Percentiles rank a stretch among this genome's conserved stretches.
Evolutionary conservation across 2,113 vertebrate genomes (phyloP).

Genomic region (Rhombomys opimus): DNA sequence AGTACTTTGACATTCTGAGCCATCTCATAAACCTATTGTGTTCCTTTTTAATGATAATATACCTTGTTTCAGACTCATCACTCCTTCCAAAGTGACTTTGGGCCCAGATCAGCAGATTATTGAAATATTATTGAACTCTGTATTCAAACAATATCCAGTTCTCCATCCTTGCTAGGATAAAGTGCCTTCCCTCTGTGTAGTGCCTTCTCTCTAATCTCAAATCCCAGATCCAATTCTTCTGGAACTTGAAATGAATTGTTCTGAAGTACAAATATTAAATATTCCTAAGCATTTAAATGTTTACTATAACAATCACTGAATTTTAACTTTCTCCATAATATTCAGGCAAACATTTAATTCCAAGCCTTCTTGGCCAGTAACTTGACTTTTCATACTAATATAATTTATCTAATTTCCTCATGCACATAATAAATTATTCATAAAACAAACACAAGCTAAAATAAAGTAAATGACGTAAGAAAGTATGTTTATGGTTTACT

Average conservation of each 20-base stretch:
- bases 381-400: not conserved
- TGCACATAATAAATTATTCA: constrained; percentile 66
- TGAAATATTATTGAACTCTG: not conserved
- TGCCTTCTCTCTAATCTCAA: not conserved
- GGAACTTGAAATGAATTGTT: not conserved
- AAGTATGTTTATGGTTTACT: constrained; percentile 16
- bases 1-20: not conserved
- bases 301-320: not conserved
- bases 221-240: not conserved
- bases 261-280: not conserved
- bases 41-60: too few species aligned
- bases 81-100: not conserved
- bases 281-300: not conserved
- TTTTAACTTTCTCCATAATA: not conserved
- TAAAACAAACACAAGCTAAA: constrained; percentile 36
- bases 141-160: too few species aligned
- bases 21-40: not conserved
- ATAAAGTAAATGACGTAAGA: constrained; percentile 59
- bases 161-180: not conserved
- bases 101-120: not conserved
- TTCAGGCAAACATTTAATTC: not conserved
- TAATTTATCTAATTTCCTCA: constrained; percentile 62
- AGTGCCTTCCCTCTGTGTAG: too few species aligned
- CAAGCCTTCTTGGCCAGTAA: not conserved
- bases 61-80: not conserved